Percentiles rank a stretch among this genome's conserved stretches.
Conservation (phyloP, 2,888 invertebrate genomes). For the Andrena dorsata region DNA sequence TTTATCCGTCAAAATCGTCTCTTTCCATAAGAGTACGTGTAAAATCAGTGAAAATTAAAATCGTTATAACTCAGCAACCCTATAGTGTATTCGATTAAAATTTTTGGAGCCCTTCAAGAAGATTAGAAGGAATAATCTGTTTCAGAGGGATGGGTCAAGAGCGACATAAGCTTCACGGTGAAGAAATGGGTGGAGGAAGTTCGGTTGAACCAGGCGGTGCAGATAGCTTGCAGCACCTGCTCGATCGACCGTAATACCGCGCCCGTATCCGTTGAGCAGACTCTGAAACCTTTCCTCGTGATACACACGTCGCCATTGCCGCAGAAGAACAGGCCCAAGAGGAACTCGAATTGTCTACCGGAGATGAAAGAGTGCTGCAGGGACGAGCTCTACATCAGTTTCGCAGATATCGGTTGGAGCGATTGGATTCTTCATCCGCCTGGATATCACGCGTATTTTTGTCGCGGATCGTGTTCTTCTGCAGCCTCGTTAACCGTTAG, state of each 20-base stretch:
- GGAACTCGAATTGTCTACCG: slow-evolving; percentile 90
- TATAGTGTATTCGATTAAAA: no score
- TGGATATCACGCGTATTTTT: slow-evolving; percentile 95
- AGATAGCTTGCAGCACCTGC: slow-evolving; percentile 92
- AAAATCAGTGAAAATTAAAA: no score
- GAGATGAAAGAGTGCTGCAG: slow-evolving; percentile 92
- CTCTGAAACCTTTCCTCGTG: slow-evolving; percentile 91
- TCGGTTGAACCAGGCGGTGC: slow-evolving; percentile 90
- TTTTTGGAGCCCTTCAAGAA: no score
- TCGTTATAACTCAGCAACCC: no score
- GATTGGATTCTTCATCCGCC: slow-evolving; percentile 94
- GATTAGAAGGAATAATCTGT: no score
- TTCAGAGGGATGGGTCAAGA: slow-evolving; percentile 92
- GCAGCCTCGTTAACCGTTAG: slow-evolving; percentile 90
- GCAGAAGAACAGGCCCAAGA: slow-evolving; percentile 87
- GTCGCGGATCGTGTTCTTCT: slow-evolving; percentile 92
- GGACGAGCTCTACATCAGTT: slow-evolving; percentile 93
- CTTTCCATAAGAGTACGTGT: no score
- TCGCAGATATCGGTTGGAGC: slow-evolving; percentile 94
- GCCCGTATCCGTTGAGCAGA: slow-evolving; percentile 90
- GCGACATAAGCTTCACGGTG: slow-evolving; percentile 91
- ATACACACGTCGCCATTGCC: slow-evolving; percentile 91
- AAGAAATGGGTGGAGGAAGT: slow-evolving; percentile 91
- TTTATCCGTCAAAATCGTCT: no score
- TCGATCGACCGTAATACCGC: slow-evolving; percentile 87